A percentile compares a stretch with the other conserved stretches of the same genome.
Conservation (phyloP, 1,140 invertebrate species). For the Calosoma granatense region DNA sequence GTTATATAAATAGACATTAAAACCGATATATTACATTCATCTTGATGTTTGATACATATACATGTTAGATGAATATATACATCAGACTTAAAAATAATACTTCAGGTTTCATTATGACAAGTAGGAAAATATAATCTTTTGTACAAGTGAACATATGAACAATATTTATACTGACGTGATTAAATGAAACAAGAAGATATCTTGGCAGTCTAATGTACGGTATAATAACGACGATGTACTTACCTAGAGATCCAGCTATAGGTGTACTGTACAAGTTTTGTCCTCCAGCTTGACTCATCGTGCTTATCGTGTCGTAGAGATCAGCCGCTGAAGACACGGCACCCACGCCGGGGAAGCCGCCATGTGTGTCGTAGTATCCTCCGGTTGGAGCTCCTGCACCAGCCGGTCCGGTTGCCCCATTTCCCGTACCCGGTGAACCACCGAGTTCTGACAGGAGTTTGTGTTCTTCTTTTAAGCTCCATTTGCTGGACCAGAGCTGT, state of each 20-base stretch:
- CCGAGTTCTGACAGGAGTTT: conserved; percentile 73
- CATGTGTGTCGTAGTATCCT: conserved; percentile 51
- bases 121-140: no score
- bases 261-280: conserved; percentile 64
- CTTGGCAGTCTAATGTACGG: no score
- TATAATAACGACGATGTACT: no score
- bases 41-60: no score
- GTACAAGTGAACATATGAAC: no score
- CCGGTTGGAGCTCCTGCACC: conserved; percentile 30
- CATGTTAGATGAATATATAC: no score
- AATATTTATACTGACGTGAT: no score
- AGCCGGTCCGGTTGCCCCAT: conserved; percentile 28
- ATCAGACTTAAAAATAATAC: no score
- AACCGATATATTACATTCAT: no score
- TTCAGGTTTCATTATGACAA: no score
- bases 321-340: conserved; percentile 48
- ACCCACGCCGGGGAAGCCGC: conserved; percentile 43
- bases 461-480: conserved; percentile 81
- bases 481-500: conserved; percentile 77
- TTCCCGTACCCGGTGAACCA: conserved; percentile 39
- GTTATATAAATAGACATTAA: no score
- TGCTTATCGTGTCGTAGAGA: conserved; percentile 63
- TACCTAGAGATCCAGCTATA: conserved; percentile 61
- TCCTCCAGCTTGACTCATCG: conserved; percentile 60
- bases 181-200: no score